Base-by-base conservation (phyloP, 2,797 vertebrate genomes). In the Masticophis lateralis region DNA sequence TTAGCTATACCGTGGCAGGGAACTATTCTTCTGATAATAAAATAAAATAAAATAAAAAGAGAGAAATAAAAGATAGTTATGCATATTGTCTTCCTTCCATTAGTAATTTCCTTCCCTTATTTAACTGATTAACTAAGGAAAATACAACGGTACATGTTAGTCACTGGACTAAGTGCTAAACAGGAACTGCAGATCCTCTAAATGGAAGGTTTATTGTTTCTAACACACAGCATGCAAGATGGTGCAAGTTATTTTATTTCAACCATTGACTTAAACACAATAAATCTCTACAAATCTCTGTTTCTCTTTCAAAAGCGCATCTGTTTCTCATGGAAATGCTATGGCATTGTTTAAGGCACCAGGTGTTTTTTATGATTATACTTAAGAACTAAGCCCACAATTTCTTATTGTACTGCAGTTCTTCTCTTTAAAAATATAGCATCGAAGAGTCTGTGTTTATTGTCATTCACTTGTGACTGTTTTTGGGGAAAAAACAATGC, bases 321-420 rank as follows among this genome's bases (percentile, higher is more conserved):
- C 97, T 98, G 97, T 97, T 98, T 98, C 96, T 97, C 92, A 93
- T 97, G 97, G 95, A 91, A 94, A 89, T 43, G 91, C 90, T 95
- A 93, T 95, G 66, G 57, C 92, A 94, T 94, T 95, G 91, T 96
- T 96, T 97, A 95, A 97, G 92, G 95, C 92, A 97, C 95, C 96
- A 97, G 94, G 95, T 97, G 91, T 95, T 96, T 95, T 97, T 97
- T 97, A 96, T 43, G 86, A 93, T 94, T 94, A 95, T 69, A 94
- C 95, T 97, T 96, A 96, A 95, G 89, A 92, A 91, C 87, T 96
- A 87, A 95, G 92, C 95, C 74, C 91, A 87, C 57, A 95, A 94
- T 86, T 93, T 87, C 87, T 96, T 95, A 91, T 88, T 95, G 92
- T 60, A 94, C 91, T 88, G 56, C 9, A 94, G 43, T 92, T 95